Percentiles rank a stretch among this genome's conserved stretches.
phyloP scores from a whole-genome alignment of 2,113 vertebrate genomes.

The Chiloscyllium plagiosum region DNA sequence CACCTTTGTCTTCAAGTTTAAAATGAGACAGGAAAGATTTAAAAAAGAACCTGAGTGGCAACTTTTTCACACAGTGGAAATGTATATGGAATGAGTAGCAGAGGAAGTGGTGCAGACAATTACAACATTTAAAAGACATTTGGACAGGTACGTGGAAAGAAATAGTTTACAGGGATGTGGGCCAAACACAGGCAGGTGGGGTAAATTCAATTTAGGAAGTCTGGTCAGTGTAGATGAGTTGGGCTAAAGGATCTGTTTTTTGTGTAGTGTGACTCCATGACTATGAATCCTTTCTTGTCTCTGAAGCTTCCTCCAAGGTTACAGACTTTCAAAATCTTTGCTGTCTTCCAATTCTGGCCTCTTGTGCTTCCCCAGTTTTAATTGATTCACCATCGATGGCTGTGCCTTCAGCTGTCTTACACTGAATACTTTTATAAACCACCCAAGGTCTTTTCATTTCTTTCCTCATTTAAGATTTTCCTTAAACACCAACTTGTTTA shows the following conservation, averaged over 20 bases:
- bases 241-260: no score
- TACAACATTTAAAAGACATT: no score
- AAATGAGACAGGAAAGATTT: no score
- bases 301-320: neutral
- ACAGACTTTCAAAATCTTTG: neutral
- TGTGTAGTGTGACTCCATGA: neutral
- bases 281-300: neutral
- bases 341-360: neutral
- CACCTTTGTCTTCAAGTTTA: neutral
- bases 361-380: neutral
- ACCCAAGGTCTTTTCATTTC: neutral
- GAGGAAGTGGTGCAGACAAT: no score
- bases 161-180: no score
- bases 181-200: no score
- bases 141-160: no score
- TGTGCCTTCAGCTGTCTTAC: neutral
- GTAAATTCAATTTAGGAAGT: no score
- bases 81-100: no score
- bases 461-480: neutral
- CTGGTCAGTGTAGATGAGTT: no score
- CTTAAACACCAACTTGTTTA: neutral
- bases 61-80: no score
- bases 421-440: neutral
- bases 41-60: no score
- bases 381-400: neutral